These are phyloP conservation scores for Sebastes miniatus DNA, from an alignment of 2,797 vertebrate genomes.

Conservation along the genomic window DNA sequence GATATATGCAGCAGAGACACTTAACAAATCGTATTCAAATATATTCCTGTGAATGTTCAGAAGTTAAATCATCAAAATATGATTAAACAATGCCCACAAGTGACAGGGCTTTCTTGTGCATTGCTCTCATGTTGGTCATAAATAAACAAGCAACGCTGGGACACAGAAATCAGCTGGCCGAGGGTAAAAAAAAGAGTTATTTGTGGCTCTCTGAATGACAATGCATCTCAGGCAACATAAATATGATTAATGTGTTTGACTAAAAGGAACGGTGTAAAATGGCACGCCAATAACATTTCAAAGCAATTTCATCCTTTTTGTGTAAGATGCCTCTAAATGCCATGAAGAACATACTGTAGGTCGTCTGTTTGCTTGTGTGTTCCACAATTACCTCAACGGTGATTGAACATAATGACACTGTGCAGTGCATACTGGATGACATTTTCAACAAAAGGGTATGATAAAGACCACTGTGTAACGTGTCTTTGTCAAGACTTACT, in stretches of 20 bases:
- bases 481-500: background rate
- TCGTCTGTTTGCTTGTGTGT: conserved; percentile 30
- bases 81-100: conserved; percentile 56
- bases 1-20: background rate
- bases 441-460: conserved; percentile 45
- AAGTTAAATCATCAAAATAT: conserved; percentile 60
- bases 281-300: conserved; percentile 43
- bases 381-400: conserved; percentile 46
- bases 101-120: conserved; percentile 51
- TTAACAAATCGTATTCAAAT: conserved; percentile 46
- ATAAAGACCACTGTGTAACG: background rate
- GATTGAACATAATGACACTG: conserved; percentile 56
- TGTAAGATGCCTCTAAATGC: conserved; percentile 51
- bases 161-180: conserved; percentile 39
- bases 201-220: conserved; percentile 40
- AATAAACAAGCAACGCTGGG: conserved; percentile 54
- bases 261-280: conserved; percentile 47
- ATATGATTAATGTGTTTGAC: conserved; percentile 44
- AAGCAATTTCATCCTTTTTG: conserved; percentile 30
- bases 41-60: conserved; percentile 44
- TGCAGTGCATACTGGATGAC: conserved; percentile 40
- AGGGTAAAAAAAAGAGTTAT: conserved; percentile 44
- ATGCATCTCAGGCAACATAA: conserved; percentile 44
- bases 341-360: conserved; percentile 40
- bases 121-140: conserved; percentile 44